Evolutionary conservation across 1,140 invertebrate genomes (phyloP).

Genomic region (Hycleus cichorii): DNA sequence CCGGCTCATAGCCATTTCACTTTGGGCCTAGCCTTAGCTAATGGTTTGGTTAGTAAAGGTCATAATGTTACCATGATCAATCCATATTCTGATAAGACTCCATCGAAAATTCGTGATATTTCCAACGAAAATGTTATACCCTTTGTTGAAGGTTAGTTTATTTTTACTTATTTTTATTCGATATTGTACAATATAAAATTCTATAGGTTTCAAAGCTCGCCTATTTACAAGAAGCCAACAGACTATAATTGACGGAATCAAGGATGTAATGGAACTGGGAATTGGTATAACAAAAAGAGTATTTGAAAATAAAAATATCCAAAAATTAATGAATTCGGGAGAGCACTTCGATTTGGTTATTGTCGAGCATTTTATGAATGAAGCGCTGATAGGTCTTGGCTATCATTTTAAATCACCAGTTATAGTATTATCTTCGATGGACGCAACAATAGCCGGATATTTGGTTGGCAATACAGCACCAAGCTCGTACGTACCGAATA

Average conservation of each 20-base stretch:
- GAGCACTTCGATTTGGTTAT: constrained; percentile 57
- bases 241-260: background rate
- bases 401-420: constrained; percentile 45
- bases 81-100: background rate
- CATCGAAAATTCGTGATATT: constrained; percentile 2
- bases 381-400: constrained; percentile 55
- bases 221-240: background rate
- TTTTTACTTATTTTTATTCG: background rate
- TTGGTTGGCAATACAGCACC: constrained; percentile 3
- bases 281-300: background rate
- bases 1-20: constrained; percentile 27
- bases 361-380: constrained; percentile 57
- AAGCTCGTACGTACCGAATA: constrained; percentile 1
- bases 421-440: background rate
- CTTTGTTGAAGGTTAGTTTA: background rate
- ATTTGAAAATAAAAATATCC: constrained; percentile 9
- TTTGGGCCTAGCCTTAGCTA: constrained; percentile 48
- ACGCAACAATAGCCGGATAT: constrained; percentile 28
- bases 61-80: constrained; percentile 4
- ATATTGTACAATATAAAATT: background rate
- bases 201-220: background rate
- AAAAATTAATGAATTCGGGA: constrained; percentile 19
- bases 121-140: background rate
- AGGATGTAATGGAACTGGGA: background rate
- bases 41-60: constrained; percentile 36